These are phyloP conservation scores for Cybosia mesomella DNA, from an alignment of 2,888 invertebrate genomes.

Conservation along the genomic window DNA sequence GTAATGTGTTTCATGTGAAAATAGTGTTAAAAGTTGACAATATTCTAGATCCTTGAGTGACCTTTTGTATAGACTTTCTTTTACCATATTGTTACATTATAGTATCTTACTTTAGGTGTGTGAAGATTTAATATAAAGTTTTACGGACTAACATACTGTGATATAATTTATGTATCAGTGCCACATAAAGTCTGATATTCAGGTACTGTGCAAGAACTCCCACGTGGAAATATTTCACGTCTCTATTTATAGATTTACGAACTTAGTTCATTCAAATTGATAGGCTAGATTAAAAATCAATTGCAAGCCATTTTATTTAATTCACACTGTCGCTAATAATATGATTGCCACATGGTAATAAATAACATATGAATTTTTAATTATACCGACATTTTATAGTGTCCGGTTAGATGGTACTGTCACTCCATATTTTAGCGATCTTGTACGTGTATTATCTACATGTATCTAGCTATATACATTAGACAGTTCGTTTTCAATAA, in stretches of 20 bases:
- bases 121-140: conserved; percentile 60
- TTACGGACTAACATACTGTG: conserved; percentile 69
- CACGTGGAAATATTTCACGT: conserved; percentile 85
- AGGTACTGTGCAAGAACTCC: conserved; percentile 82
- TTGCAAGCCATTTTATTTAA: conserved; percentile 17
- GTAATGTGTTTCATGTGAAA: conserved; percentile 74
- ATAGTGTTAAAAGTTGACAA: conserved; percentile 71
- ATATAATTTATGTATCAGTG: conserved; percentile 77
- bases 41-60: conserved; percentile 84
- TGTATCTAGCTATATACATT: conserved; percentile 24
- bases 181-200: conserved; percentile 74
- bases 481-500: conserved; percentile 25
- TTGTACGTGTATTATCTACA: conserved; percentile 29
- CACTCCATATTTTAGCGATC: conserved; percentile 39
- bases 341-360: conserved; percentile 13
- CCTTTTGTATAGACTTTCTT: conserved; percentile 83
- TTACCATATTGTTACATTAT: conserved; percentile 81
- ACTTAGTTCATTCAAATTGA: conserved; percentile 78
- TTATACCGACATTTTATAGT: conserved; percentile 42
- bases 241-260: conserved; percentile 83
- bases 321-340: conserved; percentile 9
- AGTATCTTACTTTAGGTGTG: conserved; percentile 58
- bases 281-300: conserved; percentile 65
- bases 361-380: conserved; percentile 23
- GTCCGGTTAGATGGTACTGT: conserved; percentile 36